A percentile compares a stretch with the other conserved stretches of the same genome.
These are phyloP conservation scores for Pogonomyrmex californicus DNA, from an alignment of 1,140 invertebrate genomes.

Conservation along the genomic window DNA sequence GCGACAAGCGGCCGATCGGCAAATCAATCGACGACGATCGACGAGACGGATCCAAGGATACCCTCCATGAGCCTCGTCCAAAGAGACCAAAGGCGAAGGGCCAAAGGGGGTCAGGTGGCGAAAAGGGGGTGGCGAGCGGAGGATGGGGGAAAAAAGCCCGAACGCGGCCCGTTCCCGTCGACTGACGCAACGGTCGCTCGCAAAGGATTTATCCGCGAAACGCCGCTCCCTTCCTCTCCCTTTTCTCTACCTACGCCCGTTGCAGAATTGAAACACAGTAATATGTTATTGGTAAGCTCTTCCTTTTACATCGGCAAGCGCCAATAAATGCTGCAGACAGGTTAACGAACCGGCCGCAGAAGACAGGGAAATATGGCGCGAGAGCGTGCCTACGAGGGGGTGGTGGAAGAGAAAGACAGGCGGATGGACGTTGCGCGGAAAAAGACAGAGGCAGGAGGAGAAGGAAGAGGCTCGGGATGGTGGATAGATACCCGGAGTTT, in stretches of 20 bases:
- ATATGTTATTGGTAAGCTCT: constrained; percentile 84
- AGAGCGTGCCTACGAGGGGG: constrained; percentile 18
- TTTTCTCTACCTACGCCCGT: constrained; percentile 56
- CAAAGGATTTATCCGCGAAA: constrained; percentile 75
- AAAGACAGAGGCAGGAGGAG: constrained; percentile 44
- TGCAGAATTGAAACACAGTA: constrained; percentile 83
- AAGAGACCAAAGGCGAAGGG: constrained; percentile 50
- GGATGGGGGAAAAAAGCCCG: constrained; percentile 43
- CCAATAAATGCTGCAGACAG: constrained; percentile 85
- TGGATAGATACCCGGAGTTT: constrained; percentile 42
- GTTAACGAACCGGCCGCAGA: constrained; percentile 84
- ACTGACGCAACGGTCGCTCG: constrained; percentile 46
- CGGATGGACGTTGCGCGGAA: constrained; percentile 50
- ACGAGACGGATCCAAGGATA: constrained; percentile 58
- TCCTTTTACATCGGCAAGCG: constrained; percentile 79
- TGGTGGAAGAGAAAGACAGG: constrained; percentile 48
- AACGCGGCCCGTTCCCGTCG: constrained; percentile 50
- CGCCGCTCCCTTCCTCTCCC: constrained; percentile 14
- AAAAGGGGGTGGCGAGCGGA: background rate
- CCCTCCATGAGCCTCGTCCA: constrained; percentile 4
- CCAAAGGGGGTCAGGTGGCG: background rate
- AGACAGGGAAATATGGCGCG: constrained; percentile 54
- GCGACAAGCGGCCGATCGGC: constrained; percentile 45
- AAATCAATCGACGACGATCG: constrained; percentile 49
- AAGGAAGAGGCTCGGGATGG: constrained; percentile 36